Evolutionary conservation across 2,888 invertebrate species (phyloP).

Genomic region (Lithophane leautieri): DNA sequence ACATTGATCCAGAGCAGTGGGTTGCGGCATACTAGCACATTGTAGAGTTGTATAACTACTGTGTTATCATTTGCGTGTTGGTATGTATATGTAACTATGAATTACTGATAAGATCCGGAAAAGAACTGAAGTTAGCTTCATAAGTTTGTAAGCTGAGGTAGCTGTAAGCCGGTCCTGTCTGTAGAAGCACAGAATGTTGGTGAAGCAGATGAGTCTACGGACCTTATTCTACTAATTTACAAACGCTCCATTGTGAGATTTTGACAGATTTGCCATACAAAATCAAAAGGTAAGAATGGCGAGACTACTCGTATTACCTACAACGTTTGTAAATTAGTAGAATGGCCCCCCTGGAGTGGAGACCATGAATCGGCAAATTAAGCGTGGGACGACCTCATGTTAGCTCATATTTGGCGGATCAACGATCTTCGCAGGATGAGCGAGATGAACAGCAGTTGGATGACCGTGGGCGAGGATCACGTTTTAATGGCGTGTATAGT

Average conservation of each 20-base stretch:
- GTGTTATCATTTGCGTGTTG: constrained; percentile 3
- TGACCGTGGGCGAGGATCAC: background rate
- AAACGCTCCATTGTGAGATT: too few relatives aligned
- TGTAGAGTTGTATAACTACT: constrained; percentile 30
- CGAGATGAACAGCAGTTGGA: background rate
- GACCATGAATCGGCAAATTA: background rate
- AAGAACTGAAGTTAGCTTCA: background rate
- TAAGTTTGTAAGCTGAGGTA: background rate
- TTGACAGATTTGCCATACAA: too few relatives aligned
- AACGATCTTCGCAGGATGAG: too few relatives aligned
- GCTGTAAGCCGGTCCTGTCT: background rate
- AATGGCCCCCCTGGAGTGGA: background rate
- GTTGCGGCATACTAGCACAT: constrained; percentile 29
- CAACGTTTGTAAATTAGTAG: too few relatives aligned
- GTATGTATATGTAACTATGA: background rate
- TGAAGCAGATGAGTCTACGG: background rate
- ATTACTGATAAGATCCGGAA: background rate
- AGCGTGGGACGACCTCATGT: background rate
- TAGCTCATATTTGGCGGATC: background rate
- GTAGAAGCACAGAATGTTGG: background rate
- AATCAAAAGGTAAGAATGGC: too few relatives aligned
- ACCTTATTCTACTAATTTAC: too few relatives aligned
- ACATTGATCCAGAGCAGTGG: constrained; percentile 44
- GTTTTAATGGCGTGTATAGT: background rate
- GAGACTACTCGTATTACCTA: too few relatives aligned